Conservation (phyloP, 2,113 vertebrate genomes). For the Telmatochromis brachygnathus region DNA sequence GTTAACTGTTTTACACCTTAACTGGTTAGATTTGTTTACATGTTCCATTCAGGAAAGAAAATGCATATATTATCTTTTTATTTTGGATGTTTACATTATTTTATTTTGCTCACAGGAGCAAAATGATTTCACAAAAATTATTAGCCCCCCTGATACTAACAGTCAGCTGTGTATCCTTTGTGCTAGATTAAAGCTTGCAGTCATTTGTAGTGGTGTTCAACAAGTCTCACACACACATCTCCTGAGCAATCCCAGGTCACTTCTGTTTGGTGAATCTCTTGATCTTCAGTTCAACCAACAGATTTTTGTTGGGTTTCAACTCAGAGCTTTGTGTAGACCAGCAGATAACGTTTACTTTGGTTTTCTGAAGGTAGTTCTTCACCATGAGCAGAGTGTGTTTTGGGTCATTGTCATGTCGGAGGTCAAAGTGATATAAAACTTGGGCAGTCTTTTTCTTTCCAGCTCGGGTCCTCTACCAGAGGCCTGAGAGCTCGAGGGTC, state of each 20-base stretch:
- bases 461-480: neutral
- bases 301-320: neutral
- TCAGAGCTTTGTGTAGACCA: neutral
- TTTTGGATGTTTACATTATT: neutral
- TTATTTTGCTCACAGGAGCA: neutral
- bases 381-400: neutral
- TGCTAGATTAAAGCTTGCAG: neutral
- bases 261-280: neutral
- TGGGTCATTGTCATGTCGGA: neutral
- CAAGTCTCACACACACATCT: neutral
- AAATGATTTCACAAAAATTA: neutral
- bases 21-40: neutral
- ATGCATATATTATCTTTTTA: neutral
- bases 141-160: neutral
- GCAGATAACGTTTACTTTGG: neutral
- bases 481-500: neutral
- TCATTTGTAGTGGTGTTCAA: neutral
- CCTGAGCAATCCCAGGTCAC: neutral
- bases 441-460: neutral
- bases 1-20: neutral
- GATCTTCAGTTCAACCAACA: neutral
- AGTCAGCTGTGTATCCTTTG: neutral
- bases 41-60: neutral
- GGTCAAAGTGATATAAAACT: neutral
- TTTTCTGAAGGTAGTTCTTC: neutral